Conservation (phyloP, 1,140 invertebrate genomes). For the Parapsyche elsis region DNA sequence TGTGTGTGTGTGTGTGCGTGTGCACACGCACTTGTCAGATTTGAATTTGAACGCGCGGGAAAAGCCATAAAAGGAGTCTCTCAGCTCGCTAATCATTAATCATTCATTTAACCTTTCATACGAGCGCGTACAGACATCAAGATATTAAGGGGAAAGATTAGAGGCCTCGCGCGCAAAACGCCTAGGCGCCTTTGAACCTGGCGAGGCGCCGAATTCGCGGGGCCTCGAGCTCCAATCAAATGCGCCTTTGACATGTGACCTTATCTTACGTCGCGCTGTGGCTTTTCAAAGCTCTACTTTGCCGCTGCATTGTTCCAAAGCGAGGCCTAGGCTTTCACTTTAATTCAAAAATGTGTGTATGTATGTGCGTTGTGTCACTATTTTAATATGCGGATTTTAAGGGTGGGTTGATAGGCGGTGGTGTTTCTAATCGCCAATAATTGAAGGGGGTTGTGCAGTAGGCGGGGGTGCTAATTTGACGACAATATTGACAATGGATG, state of each 20-base stretch:
- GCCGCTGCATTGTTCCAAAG: background rate
- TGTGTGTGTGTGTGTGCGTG: no score
- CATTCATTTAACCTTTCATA: slow-evolving; percentile 17
- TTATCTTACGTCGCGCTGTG: slow-evolving; percentile 24
- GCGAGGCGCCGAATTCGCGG: background rate
- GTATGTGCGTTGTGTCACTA: background rate
- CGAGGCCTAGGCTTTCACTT: background rate
- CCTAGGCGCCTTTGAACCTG: background rate
- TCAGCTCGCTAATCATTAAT: slow-evolving; percentile 20
- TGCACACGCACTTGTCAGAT: background rate
- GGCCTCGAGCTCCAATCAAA: slow-evolving; percentile 29
- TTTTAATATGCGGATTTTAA: no score
- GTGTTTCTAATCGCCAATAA: no score
- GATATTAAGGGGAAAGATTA: slow-evolving; percentile 36
- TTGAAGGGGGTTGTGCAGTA: no score
- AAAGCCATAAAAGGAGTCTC: background rate
- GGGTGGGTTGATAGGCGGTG: no score
- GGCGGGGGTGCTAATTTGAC: no score
- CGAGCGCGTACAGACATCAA: slow-evolving; percentile 5
- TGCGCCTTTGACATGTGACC: slow-evolving; percentile 31
- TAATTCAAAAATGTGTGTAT: background rate
- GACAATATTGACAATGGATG: no score
- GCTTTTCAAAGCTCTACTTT: slow-evolving; percentile 11
- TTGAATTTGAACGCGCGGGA: background rate
- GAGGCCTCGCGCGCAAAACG: background rate